Percentiles rank a stretch among this genome's conserved stretches.
Conservation (phyloP, 2,888 invertebrate species). For the Luperina testacea region DNA sequence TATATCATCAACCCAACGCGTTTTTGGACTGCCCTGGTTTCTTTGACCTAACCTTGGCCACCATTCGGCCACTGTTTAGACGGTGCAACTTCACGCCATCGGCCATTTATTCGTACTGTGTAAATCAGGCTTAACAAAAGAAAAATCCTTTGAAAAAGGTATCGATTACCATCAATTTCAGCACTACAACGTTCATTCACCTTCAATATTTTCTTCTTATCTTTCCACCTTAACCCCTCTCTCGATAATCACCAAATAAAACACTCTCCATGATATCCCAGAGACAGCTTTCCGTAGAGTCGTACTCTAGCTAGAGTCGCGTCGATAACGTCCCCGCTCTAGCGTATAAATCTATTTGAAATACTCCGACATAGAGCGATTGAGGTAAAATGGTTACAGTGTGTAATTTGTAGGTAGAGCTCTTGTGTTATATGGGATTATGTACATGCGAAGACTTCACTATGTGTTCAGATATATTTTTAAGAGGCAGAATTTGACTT, state of each 20-base stretch:
- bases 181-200: not conserved
- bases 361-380: conserved; percentile 64
- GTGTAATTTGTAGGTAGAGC: conserved; percentile 58
- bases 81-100: too few species aligned
- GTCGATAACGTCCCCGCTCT: conserved; percentile 59
- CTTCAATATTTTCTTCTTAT: not conserved
- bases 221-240: conserved; percentile 12
- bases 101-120: too few species aligned
- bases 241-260: conserved; percentile 61
- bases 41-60: too few species aligned
- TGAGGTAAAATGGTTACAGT: conserved; percentile 61
- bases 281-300: conserved; percentile 56
- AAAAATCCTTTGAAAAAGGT: not conserved
- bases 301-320: conserved; percentile 54
- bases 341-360: conserved; percentile 65
- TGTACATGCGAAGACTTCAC: not conserved
- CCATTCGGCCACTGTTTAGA: too few species aligned
- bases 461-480: not conserved
- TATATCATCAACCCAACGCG: too few species aligned
- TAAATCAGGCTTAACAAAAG: too few species aligned
- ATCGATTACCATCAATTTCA: not conserved
- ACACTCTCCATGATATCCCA: conserved; percentile 55
- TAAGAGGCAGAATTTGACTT: not conserved
- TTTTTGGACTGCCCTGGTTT: too few species aligned
- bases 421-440: conserved; percentile 11